Percentiles rank a stretch among this genome's conserved stretches.
These are phyloP conservation scores for Noctua janthe DNA, from an alignment of 2,888 invertebrate genomes.

Conservation along the genomic window DNA sequence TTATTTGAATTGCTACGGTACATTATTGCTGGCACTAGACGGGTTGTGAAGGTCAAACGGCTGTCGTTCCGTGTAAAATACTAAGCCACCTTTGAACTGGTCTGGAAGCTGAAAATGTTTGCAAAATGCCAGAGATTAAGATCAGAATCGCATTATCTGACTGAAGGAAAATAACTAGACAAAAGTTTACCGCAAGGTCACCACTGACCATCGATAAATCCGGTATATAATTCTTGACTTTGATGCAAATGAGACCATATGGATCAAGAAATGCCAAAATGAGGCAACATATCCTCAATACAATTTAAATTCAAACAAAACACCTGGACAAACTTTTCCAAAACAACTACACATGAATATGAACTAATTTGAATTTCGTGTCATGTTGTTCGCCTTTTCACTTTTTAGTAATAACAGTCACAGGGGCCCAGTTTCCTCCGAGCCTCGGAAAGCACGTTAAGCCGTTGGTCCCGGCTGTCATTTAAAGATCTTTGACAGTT, in stretches of 20 bases:
- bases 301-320: background rate
- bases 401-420: too few species aligned
- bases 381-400: background rate
- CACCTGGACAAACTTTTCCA: background rate
- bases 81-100: background rate
- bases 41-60: background rate
- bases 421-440: too few species aligned
- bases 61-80: conserved; percentile 1
- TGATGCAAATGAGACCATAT: background rate
- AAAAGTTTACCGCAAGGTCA: background rate
- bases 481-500: too few species aligned
- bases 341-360: background rate
- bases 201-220: background rate
- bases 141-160: background rate
- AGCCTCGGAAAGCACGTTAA: too few species aligned
- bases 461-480: too few species aligned
- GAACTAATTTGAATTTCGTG: background rate
- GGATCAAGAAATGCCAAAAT: background rate
- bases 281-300: background rate
- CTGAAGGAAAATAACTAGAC: background rate
- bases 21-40: conserved; percentile 27
- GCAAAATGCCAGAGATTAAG: background rate
- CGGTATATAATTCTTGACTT: background rate
- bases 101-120: background rate
- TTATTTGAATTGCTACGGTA: conserved; percentile 21